phyloP scores from a whole-genome alignment of 2,797 vertebrate genomes.

The Monodelphis domestica region DNA sequence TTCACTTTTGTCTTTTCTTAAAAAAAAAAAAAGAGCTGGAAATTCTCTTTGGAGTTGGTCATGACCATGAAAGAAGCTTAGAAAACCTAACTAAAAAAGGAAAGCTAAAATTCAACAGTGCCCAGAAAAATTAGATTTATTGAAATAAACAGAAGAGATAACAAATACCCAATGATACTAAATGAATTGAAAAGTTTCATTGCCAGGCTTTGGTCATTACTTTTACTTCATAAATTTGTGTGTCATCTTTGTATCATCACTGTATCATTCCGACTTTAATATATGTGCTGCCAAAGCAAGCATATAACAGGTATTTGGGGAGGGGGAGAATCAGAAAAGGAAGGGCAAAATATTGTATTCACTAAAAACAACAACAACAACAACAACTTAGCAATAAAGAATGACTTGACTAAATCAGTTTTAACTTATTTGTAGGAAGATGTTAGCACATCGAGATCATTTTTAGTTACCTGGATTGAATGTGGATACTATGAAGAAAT shows the following conservation, averaged over 20 bases:
- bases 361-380: constrained; percentile 33
- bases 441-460: constrained; percentile 47
- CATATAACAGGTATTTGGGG: neutral
- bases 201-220: neutral
- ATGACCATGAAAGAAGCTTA: neutral
- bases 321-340: constrained; percentile 20
- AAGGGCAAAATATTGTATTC: constrained; percentile 13
- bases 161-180: neutral
- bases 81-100: neutral
- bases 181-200: neutral
- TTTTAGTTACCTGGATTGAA: constrained; percentile 52
- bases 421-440: constrained; percentile 38
- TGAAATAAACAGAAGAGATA: neutral
- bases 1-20: neutral
- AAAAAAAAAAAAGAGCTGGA: neutral
- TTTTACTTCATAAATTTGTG: neutral
- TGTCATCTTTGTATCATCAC: neutral
- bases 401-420: neutral
- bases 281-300: neutral
- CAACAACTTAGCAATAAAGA: neutral
- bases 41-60: constrained; percentile 3
- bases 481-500: constrained; percentile 43
- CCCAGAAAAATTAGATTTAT: neutral
- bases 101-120: neutral
- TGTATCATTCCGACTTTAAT: neutral